A percentile compares a stretch with the other conserved stretches of the same genome.
Conservation (phyloP, 2,888 invertebrate species). For the Iphiclides podalirius region DNA sequence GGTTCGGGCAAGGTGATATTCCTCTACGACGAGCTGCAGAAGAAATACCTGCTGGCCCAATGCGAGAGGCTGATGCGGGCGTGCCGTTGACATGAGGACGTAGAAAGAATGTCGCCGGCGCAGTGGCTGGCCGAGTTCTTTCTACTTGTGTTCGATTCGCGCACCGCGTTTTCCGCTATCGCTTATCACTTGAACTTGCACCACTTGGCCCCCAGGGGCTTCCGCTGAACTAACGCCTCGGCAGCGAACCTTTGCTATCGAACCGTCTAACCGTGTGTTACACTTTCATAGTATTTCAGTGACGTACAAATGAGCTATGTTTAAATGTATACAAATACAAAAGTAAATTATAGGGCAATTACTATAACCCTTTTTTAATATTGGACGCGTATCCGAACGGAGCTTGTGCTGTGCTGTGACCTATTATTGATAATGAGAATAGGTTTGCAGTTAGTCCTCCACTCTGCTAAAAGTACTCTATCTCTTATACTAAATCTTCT, state of each 20-base stretch:
- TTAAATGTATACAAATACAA: too few species aligned
- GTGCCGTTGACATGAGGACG: conserved; percentile 68
- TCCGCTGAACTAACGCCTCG: too few species aligned
- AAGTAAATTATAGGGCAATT: too few species aligned
- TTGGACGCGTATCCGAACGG: too few species aligned
- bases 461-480: conserved; percentile 4
- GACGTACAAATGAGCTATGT: conserved; percentile 13
- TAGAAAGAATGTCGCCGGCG: conserved; percentile 56
- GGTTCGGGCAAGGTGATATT: conserved; percentile 82
- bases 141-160: conserved; percentile 67
- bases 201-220: conserved; percentile 58
- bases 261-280: conserved; percentile 9
- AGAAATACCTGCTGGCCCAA: conserved; percentile 63
- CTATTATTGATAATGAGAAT: background rate
- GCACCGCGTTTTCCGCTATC: conserved; percentile 58
- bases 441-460: background rate
- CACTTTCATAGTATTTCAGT: conserved; percentile 1
- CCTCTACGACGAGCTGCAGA: conserved; percentile 68
- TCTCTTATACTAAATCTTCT: conserved; percentile 6
- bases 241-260: conserved; percentile 1
- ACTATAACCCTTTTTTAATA: too few species aligned
- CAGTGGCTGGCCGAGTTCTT: conserved; percentile 59
- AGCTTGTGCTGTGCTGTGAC: conserved; percentile 3
- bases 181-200: conserved; percentile 70
- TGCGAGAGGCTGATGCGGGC: conserved; percentile 60